phyloP scores from a whole-genome alignment of 1,140 invertebrate species.

The Frieseomelitta varia region DNA sequence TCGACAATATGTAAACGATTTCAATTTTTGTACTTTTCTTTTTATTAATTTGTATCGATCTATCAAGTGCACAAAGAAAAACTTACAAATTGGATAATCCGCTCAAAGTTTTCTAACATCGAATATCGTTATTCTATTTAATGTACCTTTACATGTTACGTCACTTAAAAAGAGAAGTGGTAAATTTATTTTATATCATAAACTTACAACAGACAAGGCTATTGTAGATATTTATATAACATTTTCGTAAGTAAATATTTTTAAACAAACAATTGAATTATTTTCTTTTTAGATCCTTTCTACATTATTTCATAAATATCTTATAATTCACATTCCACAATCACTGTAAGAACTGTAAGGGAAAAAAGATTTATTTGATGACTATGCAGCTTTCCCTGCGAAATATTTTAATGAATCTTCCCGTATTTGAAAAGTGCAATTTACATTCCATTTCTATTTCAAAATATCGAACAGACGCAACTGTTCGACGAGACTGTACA shows the following conservation, averaged over 20 bases:
- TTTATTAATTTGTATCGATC: not conserved
- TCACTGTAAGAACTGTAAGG: not conserved
- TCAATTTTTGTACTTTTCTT: not conserved
- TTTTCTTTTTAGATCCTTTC: not conserved
- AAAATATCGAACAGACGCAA: constrained; percentile 50
- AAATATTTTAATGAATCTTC: constrained; percentile 55
- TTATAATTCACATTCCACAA: not conserved
- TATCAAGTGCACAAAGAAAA: too few relatives aligned
- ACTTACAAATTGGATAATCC: not conserved
- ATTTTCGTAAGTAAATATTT: not conserved
- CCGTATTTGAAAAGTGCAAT: constrained; percentile 51
- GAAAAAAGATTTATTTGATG: too few relatives aligned
- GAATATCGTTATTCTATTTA: not conserved
- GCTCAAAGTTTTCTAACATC: not conserved
- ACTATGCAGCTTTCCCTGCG: not conserved
- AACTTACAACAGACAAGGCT: not conserved
- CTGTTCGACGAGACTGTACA: constrained; percentile 36
- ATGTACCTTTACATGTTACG: not conserved
- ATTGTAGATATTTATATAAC: not conserved
- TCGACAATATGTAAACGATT: not conserved
- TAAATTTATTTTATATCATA: not conserved
- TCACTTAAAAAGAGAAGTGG: not conserved
- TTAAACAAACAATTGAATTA: not conserved
- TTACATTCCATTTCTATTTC: constrained; percentile 60
- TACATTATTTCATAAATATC: not conserved